Evolutionary conservation across 2,888 invertebrate genomes (phyloP).

Genomic region (Drosophila subsilvestris): DNA sequence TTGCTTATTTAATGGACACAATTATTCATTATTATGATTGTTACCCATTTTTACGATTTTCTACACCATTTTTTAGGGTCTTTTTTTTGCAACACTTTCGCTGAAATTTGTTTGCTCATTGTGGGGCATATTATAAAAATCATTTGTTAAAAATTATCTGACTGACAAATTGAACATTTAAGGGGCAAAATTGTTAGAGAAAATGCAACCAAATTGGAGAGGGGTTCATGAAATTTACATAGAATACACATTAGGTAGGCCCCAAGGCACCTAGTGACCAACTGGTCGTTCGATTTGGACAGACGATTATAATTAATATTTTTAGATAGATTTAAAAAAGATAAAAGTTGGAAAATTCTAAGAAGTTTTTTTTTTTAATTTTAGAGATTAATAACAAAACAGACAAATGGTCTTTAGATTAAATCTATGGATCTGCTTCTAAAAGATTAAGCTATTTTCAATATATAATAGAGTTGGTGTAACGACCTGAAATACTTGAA

Average conservation of each 20-base stretch:
- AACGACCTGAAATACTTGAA: too few relatives aligned
- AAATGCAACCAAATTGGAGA: constrained; percentile 5
- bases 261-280: neutral
- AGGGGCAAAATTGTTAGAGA: constrained; percentile 14
- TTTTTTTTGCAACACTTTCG: constrained; percentile 65
- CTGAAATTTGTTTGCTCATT: constrained; percentile 62
- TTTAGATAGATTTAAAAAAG: too few relatives aligned
- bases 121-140: constrained; percentile 37
- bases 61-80: constrained; percentile 25
- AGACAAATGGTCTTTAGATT: too few relatives aligned
- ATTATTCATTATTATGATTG: constrained; percentile 67
- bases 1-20: constrained; percentile 63
- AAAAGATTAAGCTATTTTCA: too few relatives aligned
- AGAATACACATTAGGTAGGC: neutral
- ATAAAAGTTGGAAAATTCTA: neutral
- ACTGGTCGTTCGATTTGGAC: too few relatives aligned
- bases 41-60: constrained; percentile 40
- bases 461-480: too few relatives aligned
- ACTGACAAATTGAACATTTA: constrained; percentile 30
- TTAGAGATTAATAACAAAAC: too few relatives aligned
- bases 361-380: too few relatives aligned
- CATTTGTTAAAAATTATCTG: constrained; percentile 37
- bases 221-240: constrained; percentile 12
- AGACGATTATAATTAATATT: neutral
- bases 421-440: too few relatives aligned